Evolutionary conservation across 2,888 invertebrate species (phyloP).

Genomic region (Drosophila diplacantha): DNA sequence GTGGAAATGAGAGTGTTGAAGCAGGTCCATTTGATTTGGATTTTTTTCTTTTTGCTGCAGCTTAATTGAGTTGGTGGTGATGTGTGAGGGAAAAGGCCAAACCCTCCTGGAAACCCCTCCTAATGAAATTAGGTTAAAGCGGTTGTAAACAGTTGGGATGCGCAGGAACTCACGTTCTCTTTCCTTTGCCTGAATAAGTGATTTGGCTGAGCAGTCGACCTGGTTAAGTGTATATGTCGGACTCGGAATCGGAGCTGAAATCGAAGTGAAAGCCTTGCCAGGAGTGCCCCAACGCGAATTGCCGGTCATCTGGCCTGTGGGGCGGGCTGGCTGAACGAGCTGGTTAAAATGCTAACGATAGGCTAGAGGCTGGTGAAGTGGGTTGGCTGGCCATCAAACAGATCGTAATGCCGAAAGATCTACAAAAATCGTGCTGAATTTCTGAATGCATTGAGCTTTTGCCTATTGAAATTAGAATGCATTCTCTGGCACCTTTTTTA

Average conservation of each 20-base stretch:
- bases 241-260: not conserved
- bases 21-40: conserved; percentile 38
- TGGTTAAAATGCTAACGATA: conserved; percentile 38
- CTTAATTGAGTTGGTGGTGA: conserved; percentile 64
- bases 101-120: not conserved
- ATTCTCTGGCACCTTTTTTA: conserved; percentile 9
- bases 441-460: not conserved
- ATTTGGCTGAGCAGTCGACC: conserved; percentile 14
- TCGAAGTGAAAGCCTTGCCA: conserved; percentile 25
- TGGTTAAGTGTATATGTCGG: conserved; percentile 16
- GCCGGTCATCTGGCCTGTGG: conserved; percentile 32
- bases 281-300: conserved; percentile 29
- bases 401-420: conserved; percentile 17
- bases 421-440: conserved; percentile 17
- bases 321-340: conserved; percentile 28
- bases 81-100: not conserved
- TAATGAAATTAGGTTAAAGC: conserved; percentile 72
- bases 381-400: conserved; percentile 15
- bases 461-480: conserved; percentile 4
- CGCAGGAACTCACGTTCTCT: conserved; percentile 22
- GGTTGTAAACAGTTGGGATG: conserved; percentile 59
- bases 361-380: conserved; percentile 16
- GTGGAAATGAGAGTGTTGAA: conserved; percentile 34
- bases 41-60: conserved; percentile 11
- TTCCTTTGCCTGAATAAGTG: conserved; percentile 24